Base-by-base conservation (phyloP, 2,888 invertebrate genomes). In the Drosophila ochracea region DNA sequence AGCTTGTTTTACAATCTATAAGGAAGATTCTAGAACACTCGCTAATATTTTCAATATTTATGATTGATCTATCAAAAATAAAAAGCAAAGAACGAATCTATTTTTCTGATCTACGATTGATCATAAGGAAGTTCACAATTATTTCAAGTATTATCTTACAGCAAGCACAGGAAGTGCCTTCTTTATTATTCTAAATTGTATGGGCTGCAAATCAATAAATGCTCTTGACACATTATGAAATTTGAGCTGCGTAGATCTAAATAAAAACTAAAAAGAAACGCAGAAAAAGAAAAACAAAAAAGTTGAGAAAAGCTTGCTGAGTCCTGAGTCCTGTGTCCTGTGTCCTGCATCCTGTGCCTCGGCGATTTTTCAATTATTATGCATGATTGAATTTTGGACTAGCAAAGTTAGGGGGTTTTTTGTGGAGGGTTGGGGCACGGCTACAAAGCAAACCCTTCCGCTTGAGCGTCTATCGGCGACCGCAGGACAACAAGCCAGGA, bases 311-410 rank as follows among this genome's bases (percentile, higher is more conserved):
- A 81, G 68, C 65, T 77, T 70, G 37, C 35, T 54, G 59, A 41
- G 9, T 41, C 25, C 66, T 49, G 59, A 41, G 9, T 41, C n/a
- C 49, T 49, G 66, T 11, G 30, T 50, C 16, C 58, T 61, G 21
- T 9, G 28, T n/a, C 30, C 30, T 21, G 31, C 6, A 2, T n/a
- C n/a, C 59, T 74, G 47, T 53, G 19, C 30, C 30, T 57, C 4
- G 62, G 53, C 69, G 60, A 82, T 82, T 82, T 82, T 88, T 76
- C 90, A 91, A 91, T 91, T 91, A 91, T 91, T 91, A 91, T 91
- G 89, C 91, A 91, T 91, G 91, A 84, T 83, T 88, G 91, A 76
- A 70, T 90, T 89, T 76, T 67, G 68, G 63, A 55, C 70, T 77
- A 68, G 68, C 66, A 47, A 16, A 64, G 52, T 58, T 39, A 21